Base-by-base conservation (phyloP, 2,797 vertebrate species). In the Pristis pectinata region DNA sequence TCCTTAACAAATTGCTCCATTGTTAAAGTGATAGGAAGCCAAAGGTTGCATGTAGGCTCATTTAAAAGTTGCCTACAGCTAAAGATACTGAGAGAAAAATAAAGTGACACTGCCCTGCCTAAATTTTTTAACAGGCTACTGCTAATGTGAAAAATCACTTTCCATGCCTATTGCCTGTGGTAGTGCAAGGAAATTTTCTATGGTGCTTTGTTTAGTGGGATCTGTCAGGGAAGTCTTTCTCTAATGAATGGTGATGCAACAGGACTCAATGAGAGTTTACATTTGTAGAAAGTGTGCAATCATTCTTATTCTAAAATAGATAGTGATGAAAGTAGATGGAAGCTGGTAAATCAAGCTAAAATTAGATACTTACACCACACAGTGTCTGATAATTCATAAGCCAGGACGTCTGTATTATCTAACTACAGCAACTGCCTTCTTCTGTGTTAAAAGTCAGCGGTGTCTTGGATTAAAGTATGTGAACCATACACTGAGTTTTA, bases 21-120 rank as follows among this genome's bases (percentile, higher is more conserved):
- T 99, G 98, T 99, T 97, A 96, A 96, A 96, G 95, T 97, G 98
- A 98, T 98, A 97, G 97, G 97, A 98, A 99, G 98, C 98, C 98
- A 99, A 99, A 99, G 98, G 98, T 98, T 98, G 97, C 98, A 98
- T 99, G 98, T 99, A 99, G 98, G 98, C 98, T 98, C 98, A 99
- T 99, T 98, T 98, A 98, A 98, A 98, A 98, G 98, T 98, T 98
- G 98, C 97, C 97, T 97, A 97, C 97, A 97, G 96, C 97, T 97
- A 97, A 97, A 97, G 92, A 94, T 94, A 94, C 92, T 94, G 92
- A 94, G 72, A 27, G 30, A 91, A 76, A 94, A 94, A 94, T 94
- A 97, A 98, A 97, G 97, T 96, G 96, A 95, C 96, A 96, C 96
- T 97, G 97, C 97, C 97, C 97, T 97, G 96, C 96, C 97, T 97